Base-by-base conservation (phyloP, 2,113 vertebrate species). In the Myotis lucifugus region DNA sequence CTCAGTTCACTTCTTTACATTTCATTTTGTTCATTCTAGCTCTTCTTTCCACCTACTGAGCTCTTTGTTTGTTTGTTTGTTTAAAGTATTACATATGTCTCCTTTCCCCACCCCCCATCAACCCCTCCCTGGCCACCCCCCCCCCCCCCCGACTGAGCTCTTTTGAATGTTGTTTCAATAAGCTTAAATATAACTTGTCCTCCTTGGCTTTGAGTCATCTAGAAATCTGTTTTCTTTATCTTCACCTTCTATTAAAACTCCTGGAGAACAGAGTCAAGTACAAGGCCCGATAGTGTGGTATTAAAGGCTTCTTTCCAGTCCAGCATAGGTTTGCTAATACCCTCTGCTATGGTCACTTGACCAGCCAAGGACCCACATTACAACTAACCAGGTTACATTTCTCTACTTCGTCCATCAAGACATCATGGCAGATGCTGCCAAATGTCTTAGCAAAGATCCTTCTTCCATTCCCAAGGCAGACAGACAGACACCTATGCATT, bases 111-210 rank as follows among this genome's bases (percentile, higher is more conserved):
- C 0, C 54, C 18, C 54, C 54, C 54, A 56, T 56, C 54, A 23
- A 56, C 21, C 19, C 54, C 8, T 56, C 21, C 54, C 21, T 46
- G 21, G 21, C 54, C 21, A 56, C 21, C 19, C 5, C 52, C 52
- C 54, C 2, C 18, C 2, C 2, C 6, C 54, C 52, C 7, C 52
- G 83, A 21, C 27, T 77, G 76, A 84, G 34, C 32, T 86, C 42
- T 70, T 84, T 50, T 73, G 50, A 94, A 69, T 50, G 37, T 27
- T 70, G 21, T 61, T 91, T 93, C 69, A 54, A 93, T 82, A 54
- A 5, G 15, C 72, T 48, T 54, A 72, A 52, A 82, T 32, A 84
- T 27, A 72, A 73, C 42, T 61, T 66, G n/a, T 34, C 14, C 82
- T 76, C 85, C 23, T 29, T 59, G 66, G 32, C 12, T 79, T 40